Evolutionary conservation across 2,888 invertebrate genomes (phyloP).

Genomic region (Dyspetes luteomarginatus): DNA sequence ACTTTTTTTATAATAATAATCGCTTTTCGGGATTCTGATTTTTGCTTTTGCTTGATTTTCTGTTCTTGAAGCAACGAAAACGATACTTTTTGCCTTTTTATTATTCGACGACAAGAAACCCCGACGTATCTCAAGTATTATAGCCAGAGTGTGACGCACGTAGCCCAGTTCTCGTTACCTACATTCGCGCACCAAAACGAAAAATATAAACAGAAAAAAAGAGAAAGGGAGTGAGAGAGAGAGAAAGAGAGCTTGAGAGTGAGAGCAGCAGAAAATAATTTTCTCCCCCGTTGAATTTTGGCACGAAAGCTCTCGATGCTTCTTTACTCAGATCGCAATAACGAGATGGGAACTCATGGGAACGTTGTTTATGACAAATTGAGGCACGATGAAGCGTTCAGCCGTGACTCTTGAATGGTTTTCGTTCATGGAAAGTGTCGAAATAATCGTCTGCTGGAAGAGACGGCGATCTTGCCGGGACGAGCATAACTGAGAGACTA

Average conservation of each 20-base stretch:
- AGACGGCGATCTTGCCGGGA: slow-evolving; percentile 60
- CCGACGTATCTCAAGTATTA: slow-evolving; percentile 16
- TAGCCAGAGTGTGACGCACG: slow-evolving; percentile 50
- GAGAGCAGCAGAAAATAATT: neutral
- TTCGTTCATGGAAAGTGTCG: slow-evolving; percentile 40
- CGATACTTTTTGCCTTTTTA: neutral
- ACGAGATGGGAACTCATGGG: slow-evolving; percentile 34
- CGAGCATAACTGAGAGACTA: slow-evolving; percentile 65
- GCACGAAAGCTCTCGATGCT: slow-evolving; percentile 1
- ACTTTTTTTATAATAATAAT: neutral
- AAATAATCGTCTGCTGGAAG: slow-evolving; percentile 51
- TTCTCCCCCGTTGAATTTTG: neutral
- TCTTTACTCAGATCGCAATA: neutral
- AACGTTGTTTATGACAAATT: slow-evolving; percentile 13
- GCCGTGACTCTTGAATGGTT: slow-evolving; percentile 12
- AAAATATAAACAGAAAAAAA: slow-evolving; percentile 40
- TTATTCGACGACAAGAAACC: slow-evolving; percentile 17
- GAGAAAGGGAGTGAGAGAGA: neutral
- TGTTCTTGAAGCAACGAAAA: neutral
- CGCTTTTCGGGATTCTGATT: neutral
- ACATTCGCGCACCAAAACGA: slow-evolving; percentile 54
- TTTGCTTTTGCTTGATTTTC: neutral
- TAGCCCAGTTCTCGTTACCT: slow-evolving; percentile 53
- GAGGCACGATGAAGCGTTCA: slow-evolving; percentile 13
- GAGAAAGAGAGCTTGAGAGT: neutral